phyloP scores from a whole-genome alignment of 2,797 vertebrate species.

The Sebastiscus albofasciatus region DNA sequence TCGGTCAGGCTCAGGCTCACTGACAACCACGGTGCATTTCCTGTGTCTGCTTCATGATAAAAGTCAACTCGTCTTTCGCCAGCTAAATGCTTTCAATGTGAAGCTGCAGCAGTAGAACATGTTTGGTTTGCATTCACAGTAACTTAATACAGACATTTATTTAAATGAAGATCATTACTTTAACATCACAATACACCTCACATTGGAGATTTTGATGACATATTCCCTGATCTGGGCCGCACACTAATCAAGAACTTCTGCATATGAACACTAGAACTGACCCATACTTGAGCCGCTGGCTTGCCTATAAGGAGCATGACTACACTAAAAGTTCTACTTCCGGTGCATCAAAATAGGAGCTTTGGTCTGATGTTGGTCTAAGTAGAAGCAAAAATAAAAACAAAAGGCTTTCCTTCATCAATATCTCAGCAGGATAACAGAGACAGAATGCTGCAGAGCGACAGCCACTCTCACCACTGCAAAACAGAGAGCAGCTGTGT shows the following conservation, averaged over 20 bases:
- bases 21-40: no score
- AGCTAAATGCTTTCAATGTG: no score
- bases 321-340: neutral
- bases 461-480: slow-evolving; percentile 19
- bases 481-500: slow-evolving; percentile 32
- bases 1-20: no score
- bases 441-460: slow-evolving; percentile 20
- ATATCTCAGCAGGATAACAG: slow-evolving; percentile 14
- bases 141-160: no score
- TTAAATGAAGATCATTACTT: no score
- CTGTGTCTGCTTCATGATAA: no score
- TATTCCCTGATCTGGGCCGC: neutral
- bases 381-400: slow-evolving; percentile 18
- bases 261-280: neutral
- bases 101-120: no score
- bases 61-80: no score
- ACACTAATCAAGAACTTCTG: neutral
- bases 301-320: neutral
- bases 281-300: neutral
- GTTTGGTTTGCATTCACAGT: no score
- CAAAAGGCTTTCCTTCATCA: slow-evolving; percentile 5
- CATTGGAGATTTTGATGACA: neutral
- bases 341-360: neutral
- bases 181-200: no score
- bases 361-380: neutral